These are phyloP conservation scores for Rhagophthalmus giganteus DNA, from an alignment of 2,888 invertebrate species.

Conservation along the genomic window DNA sequence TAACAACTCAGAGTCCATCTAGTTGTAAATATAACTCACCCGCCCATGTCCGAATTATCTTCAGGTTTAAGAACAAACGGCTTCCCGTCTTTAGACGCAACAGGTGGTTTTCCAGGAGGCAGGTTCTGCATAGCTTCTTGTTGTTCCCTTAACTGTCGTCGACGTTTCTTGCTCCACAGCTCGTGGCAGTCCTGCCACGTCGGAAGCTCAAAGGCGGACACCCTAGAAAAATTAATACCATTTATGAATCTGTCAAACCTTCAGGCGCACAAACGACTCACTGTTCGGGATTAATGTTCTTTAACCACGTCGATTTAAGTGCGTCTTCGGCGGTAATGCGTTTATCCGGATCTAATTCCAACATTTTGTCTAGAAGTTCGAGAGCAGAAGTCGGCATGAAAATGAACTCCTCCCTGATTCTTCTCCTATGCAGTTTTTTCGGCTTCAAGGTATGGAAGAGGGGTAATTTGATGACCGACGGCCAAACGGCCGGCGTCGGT, in stretches of 20 bases:
- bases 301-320: slow-evolving; percentile 88
- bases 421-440: slow-evolving; percentile 85
- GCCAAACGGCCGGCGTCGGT: slow-evolving; percentile 96
- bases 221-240: too few species aligned
- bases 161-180: slow-evolving; percentile 96
- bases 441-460: slow-evolving; percentile 90
- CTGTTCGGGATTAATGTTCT: slow-evolving; percentile 88
- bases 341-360: slow-evolving; percentile 92
- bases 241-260: too few species aligned
- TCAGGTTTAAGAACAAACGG: slow-evolving; percentile 49
- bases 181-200: slow-evolving; percentile 99
- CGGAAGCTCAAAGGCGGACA: slow-evolving; percentile 83
- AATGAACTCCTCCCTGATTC: slow-evolving; percentile 89
- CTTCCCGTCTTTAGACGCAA: slow-evolving; percentile 40
- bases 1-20: slow-evolving; percentile 16
- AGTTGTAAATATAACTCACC: slow-evolving; percentile 55
- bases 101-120: slow-evolving; percentile 54
- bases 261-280: too few species aligned
- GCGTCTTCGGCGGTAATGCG: slow-evolving; percentile 94
- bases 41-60: slow-evolving; percentile 59
- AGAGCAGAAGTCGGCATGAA: slow-evolving; percentile 88
- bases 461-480: slow-evolving; percentile 90
- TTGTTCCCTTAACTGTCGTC: slow-evolving; percentile 79
- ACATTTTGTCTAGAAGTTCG: slow-evolving; percentile 91
- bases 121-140: slow-evolving; percentile 60